Evolutionary conservation across 35 echinoderm and acorn worm genomes (phyloP).

Genomic region (Chiridota heheva): DNA sequence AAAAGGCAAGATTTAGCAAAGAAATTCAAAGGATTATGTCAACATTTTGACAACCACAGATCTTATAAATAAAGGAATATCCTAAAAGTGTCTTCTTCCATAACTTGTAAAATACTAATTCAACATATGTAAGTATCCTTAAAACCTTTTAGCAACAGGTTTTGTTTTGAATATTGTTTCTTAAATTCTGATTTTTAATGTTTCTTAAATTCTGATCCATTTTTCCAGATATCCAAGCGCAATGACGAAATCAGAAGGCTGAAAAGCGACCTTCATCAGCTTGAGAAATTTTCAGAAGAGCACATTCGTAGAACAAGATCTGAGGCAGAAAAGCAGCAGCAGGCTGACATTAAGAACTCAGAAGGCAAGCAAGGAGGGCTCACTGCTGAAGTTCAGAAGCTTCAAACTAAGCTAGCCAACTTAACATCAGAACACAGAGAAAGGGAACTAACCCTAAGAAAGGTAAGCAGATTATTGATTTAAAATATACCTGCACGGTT

Average conservation of each 20-base stretch:
- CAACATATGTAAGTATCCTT: no score
- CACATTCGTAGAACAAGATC: constrained; percentile 88
- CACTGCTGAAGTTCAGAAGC: constrained; percentile 70
- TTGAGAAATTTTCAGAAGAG: constrained; percentile 99
- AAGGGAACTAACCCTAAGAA: constrained; percentile 89
- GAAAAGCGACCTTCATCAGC: constrained; percentile 89
- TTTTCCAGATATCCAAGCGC: constrained; percentile 84
- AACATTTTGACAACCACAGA: no score
- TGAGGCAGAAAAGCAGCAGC: constrained; percentile 96
- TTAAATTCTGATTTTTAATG: no score
- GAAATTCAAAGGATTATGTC: no score
- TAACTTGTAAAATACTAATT: no score
- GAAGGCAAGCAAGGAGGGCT: constrained; percentile 88
- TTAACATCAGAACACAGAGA: constrained; percentile 92
- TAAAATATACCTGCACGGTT: not conserved
- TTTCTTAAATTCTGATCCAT: no score
- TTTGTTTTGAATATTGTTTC: no score
- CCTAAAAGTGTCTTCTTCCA: no score
- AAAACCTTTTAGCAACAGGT: no score
- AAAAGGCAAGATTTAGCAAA: no score
- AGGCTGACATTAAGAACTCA: constrained; percentile 90
- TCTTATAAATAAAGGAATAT: no score
- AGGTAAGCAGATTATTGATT: constrained; percentile 43
- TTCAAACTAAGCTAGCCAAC: constrained; percentile 78
- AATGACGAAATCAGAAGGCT: constrained; percentile 94